Base-by-base conservation (phyloP, 2,113 vertebrate genomes). In the Ammospiza caudacuta region DNA sequence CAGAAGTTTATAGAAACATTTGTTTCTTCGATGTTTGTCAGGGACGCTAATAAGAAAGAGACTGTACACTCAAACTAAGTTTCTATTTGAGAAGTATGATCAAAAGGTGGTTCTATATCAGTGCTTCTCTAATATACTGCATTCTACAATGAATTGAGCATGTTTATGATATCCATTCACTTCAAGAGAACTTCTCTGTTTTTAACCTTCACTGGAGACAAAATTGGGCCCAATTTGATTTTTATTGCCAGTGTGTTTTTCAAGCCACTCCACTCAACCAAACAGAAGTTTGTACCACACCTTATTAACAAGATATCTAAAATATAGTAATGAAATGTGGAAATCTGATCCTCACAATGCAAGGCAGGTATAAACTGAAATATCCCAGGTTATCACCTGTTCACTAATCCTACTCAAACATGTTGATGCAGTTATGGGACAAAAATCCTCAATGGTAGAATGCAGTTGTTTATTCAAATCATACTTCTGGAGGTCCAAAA, bases 1-100 rank as follows among this genome's bases (percentile, higher is more conserved):
- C 49, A 82, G 75, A 96, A 94, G 69, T 97, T 97, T 96, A 95
- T 23, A 90, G 93, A 96, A 96, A 47, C 52, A 95, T 92, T 95
- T 11, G 0, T 96, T 97, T 95, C 91, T 96, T 91, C 95, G 87
- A 91, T 95, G 66, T 89, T 92, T 93, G 92, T 92, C 89, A 80
- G 95, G 58, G 96, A 97, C 92, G 54, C 47, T 92, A 76, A 93
- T 73, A 29, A 93, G 83, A 85, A 94, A 90, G 31, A 59, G 55
- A 78, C 57, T 68, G 29, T 49, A 93, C 59, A 87, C 63, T 93
- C 80, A 72, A 83, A 83, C 75, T 87, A 96, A 90, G 43, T 67
- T 83, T 62, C 72, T 86, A 35, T 70, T 94, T 67, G 90, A 90
- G 76, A 91, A 89, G 63, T 41, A 73, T 83, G 85, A 95, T 91